Evolutionary conservation across 2,113 vertebrate species (phyloP).

Genomic region (Ammodytes dubius): DNA sequence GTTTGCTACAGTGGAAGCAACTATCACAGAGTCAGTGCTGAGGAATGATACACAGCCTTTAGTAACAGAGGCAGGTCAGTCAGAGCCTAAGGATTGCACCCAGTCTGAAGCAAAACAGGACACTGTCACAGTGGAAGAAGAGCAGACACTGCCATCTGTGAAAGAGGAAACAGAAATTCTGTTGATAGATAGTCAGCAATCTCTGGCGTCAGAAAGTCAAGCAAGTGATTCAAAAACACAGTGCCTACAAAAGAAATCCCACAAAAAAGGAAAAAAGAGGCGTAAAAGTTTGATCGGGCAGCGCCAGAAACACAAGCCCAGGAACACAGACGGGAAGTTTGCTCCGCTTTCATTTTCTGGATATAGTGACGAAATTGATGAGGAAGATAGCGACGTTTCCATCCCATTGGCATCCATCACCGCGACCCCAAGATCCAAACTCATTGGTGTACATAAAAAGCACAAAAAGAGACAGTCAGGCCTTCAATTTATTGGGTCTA

Average conservation of each 20-base stretch:
- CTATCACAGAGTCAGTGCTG: constrained; percentile 34
- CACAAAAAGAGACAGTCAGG: constrained; percentile 72
- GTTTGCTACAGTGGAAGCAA: constrained; percentile 45
- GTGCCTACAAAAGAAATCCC: constrained; percentile 40
- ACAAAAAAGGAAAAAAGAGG: constrained; percentile 79
- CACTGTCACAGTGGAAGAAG: constrained; percentile 52
- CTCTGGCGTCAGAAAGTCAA: constrained; percentile 70
- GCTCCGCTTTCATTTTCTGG: constrained; percentile 56
- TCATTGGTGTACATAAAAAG: constrained; percentile 82
- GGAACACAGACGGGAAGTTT: constrained; percentile 74
- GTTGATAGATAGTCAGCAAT: constrained; percentile 69
- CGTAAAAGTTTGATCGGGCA: constrained; percentile 81
- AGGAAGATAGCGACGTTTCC: constrained; percentile 34
- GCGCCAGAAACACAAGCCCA: constrained; percentile 78
- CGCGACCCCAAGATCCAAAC: constrained; percentile 54
- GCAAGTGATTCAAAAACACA: constrained; percentile 36
- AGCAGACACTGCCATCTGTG: constrained; percentile 55
- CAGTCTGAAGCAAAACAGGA: constrained; percentile 60
- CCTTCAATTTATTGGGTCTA: constrained; percentile 69
- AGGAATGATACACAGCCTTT: constrained; percentile 49
- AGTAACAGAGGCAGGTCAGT: constrained; percentile 46
- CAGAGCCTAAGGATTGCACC: constrained; percentile 58
- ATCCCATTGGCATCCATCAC: constrained; percentile 29
- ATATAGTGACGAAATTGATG: constrained; percentile 23
- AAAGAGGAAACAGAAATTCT: constrained; percentile 76